These are phyloP conservation scores for Halichoerus grypus DNA, from an alignment of 2,113 vertebrate species.

Conservation along the genomic window DNA sequence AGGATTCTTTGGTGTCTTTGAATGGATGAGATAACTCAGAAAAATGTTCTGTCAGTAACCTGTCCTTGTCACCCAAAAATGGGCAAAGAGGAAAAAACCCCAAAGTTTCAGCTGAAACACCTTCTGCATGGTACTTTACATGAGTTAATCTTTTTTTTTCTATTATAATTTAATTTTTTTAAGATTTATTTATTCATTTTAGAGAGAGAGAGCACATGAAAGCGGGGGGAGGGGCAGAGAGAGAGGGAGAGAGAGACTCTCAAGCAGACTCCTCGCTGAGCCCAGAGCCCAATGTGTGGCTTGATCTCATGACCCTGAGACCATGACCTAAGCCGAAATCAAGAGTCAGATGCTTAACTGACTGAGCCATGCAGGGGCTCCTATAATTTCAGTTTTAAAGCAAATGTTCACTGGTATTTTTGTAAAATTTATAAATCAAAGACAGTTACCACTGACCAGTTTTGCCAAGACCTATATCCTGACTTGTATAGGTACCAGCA, in stretches of 20 bases:
- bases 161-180: neutral
- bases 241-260: neutral
- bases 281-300: neutral
- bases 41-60: neutral
- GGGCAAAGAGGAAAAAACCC: neutral
- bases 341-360: neutral
- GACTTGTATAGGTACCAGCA: neutral
- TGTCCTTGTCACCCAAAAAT: neutral
- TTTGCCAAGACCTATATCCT: neutral
- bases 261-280: neutral
- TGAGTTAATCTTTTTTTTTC: neutral
- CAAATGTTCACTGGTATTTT: neutral
- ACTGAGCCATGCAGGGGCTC: neutral
- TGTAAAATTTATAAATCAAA: neutral
- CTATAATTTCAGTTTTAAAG: neutral
- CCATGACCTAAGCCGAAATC: neutral
- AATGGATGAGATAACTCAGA: neutral
- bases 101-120: neutral
- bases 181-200: neutral
- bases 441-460: neutral
- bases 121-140: neutral
- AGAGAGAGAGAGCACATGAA: neutral
- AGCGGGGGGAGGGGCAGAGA: neutral
- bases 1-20: neutral
- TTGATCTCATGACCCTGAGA: neutral